phyloP scores from a whole-genome alignment of 1,140 invertebrate genomes.

The Vanessa tameamea region DNA sequence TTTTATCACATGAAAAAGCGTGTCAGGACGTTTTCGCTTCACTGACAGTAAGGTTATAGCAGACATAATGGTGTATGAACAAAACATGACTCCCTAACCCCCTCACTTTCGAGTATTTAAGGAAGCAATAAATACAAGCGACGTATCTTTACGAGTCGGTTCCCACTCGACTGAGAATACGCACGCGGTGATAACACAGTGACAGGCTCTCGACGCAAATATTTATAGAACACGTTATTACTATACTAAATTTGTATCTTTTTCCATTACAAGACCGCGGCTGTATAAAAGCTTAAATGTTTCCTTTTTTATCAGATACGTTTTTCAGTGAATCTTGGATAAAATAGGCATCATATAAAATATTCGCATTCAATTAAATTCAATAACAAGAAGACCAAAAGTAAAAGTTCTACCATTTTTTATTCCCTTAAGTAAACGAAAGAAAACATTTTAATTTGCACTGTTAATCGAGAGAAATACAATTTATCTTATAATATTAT shows the following conservation, averaged over 20 bases:
- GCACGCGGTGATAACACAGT: slow-evolving; percentile 15
- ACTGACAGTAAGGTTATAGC: slow-evolving; percentile 16
- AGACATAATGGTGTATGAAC: slow-evolving; percentile 11
- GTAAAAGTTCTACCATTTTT: no score
- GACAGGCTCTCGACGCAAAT: slow-evolving; percentile 21
- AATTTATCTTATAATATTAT: no score
- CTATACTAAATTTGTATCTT: background rate
- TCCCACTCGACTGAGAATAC: slow-evolving; percentile 6
- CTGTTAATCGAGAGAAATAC: no score
- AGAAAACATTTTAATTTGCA: no score
- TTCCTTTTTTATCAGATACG: no score
- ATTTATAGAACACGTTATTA: slow-evolving; percentile 22
- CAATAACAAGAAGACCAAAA: no score
- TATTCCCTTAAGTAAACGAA: no score
- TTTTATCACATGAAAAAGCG: background rate
- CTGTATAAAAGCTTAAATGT: background rate
- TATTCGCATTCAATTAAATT: background rate
- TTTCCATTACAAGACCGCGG: background rate
- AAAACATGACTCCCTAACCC: slow-evolving; percentile 25
- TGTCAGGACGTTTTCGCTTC: slow-evolving; percentile 7
- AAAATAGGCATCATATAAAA: no score
- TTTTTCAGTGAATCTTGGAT: no score
- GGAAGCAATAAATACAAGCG: slow-evolving; percentile 28
- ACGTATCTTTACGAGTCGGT: slow-evolving; percentile 29
- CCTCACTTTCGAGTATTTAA: slow-evolving; percentile 11